Evolutionary conservation across 2,113 vertebrate genomes (phyloP), one percentile per base, ranked within the genome.

Genomic region (Marcusenius ussheri): DNA sequence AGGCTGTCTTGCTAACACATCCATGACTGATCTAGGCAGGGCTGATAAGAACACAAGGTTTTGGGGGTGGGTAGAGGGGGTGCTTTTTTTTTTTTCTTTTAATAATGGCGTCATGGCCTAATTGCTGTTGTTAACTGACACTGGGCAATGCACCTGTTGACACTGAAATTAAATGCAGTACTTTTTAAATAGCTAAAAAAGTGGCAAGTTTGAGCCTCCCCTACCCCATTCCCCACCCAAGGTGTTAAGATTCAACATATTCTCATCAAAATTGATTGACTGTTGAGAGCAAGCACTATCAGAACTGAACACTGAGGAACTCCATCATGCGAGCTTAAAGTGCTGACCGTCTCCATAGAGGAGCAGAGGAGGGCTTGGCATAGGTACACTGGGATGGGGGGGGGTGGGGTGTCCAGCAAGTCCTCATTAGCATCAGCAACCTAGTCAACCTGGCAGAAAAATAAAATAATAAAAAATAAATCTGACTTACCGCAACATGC

Each of bases 251-350:
- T 46, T 50, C 46, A 39, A 17, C 21, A 89, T 21, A 85, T 56
- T 45, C 50, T 89, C 88, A 89, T 91, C 47, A 42, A 90, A 87
- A 53, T 66, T 47, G 35, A 88, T 58, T 70, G 50, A 88, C 84
- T 88, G 90, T 90, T 91, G 56, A 51, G 13, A 70, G 80, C 80
- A 92, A 92, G 86, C 70, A 87, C 87, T 92, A 92, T 89, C 92
- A 83, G 90, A 90, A 91, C 42, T 84, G 53, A 90, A 89, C 87
- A 46, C n/a, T 80, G 70, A 50, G 74, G 66, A 90, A 87, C 47
- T 90, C 89, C 91, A 89, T 90, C 92, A 91, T 91, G 86, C 86
- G 50, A 91, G 89, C 77, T 88, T 93, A 93, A 93, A 93, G 93
- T 94, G 92, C 93, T 91, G 92, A 92, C 87, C 47, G 88, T 91